Base-by-base conservation (phyloP, 2,797 vertebrate genomes). In the Catostomus latipinnis region DNA sequence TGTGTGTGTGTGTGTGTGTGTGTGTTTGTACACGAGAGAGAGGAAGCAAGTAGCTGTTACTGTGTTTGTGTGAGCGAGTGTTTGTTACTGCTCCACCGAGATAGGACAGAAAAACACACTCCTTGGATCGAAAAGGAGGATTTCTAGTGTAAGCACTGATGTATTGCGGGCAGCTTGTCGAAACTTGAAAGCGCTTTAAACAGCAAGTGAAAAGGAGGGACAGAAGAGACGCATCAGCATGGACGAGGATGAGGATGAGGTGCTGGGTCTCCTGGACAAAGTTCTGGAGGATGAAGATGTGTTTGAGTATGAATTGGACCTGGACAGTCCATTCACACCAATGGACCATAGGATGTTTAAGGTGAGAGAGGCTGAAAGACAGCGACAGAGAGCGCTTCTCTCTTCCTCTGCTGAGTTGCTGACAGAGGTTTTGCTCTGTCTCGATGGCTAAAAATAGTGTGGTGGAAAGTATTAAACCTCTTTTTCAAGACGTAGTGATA, bases 161-260 rank as follows among this genome's bases (percentile, higher is more conserved):
- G 57, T 78, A 58, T 63, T 34, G n/a, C 10, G 14, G 8, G 49
- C 57, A 22, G 74, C 68, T 69, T 66, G 43, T 72, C 43, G 18
- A 71, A 61, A 53, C 56, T 56, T 74, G 71, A 78, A 43, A 60
- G 54, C 8, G 65, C 52, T 46, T 2, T 61, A 60, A 61, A 46
- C 53, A 60, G 22, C 5, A 0, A 53, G 56, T 8, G 49, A 53
- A 43, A 66, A 45, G 11, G n/a, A 67, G 62, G 12, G 18, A 48
- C 48, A 8, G 71, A 71, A 82, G 70, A 86, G 66, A 84, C 66
- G 22, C 14, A 12, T 45, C 68, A 78, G 75, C 52, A 94, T 97
- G 96, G 95, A 96, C 90, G 96, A 98, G 86, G 97, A 97, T 88
- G 97, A 98, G 89, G 97, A 98, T 90, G 96, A 97, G 91, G 97